Evolutionary conservation across 1,140 invertebrate genomes (phyloP), one percentile per base, ranked within the genome.

Genomic region (Heliconius melpomene): DNA sequence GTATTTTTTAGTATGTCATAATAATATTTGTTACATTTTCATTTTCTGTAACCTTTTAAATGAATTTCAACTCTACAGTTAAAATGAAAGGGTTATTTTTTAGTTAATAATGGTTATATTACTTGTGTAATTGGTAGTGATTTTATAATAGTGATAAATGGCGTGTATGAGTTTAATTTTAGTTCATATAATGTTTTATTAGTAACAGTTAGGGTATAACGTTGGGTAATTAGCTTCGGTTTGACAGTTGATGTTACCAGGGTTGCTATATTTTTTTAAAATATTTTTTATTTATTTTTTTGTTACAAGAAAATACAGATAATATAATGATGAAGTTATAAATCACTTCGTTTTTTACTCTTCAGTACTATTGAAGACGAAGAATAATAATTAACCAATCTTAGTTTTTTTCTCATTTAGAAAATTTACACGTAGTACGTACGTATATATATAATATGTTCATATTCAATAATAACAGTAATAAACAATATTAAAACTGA

Each of bases 71-170:
- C 54, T 85, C 18, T 66, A 66, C n/a, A 26, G 23, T 66, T 66
- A 29, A 66, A 16, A 29, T 13, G 3, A 66, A 66, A 66, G 60
- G 26, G 60, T 66, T 66, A 66, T 29, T 66, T 66, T 66, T 66
- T 26, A 6, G 0, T 66, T 66, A 72, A 7, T 18, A 36, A 11
- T 38, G 46, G 57, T 50, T 74, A 80, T 81, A 81, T 84, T 87
- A 82, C 78, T 73, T 60, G 60, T 80, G 81, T 91, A 90, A 90
- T 89, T 90, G 85, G 79, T 82, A 80, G 86, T 85, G 86, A 90
- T 91, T 91, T 88, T 79, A 86, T 90, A 89, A 91, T 88, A 85
- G 87, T 85, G 87, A 86, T 88, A 84, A 87, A 89, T 87, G 73
- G 70, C 70, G 81, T 79, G 75, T 85, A 85, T 86, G 78, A 80